Evolutionary conservation across 30 jellyfish, hydroid and myxozoan species (phyloP).

Genomic region (Haliclystus octoradiatus): DNA sequence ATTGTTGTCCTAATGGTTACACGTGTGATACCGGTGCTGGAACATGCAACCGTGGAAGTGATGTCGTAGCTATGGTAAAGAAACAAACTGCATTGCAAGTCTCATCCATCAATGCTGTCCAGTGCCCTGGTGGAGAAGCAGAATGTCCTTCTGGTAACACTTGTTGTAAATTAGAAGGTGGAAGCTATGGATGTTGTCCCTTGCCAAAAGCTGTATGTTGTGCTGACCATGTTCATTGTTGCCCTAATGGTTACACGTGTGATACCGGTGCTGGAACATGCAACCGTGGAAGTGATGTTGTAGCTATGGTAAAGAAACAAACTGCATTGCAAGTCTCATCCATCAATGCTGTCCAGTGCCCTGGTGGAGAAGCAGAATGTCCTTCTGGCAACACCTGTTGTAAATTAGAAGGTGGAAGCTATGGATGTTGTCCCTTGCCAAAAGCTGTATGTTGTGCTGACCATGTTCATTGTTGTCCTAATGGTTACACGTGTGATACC

Average conservation of each 20-base stretch:
- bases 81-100: background rate
- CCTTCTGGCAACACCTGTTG: no score
- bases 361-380: background rate
- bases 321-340: background rate
- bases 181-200: conserved; percentile 51
- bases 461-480: conserved; percentile 20
- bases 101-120: background rate
- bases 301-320: conserved; percentile 1
- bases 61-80: background rate
- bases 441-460: conserved; percentile 29
- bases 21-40: conserved; percentile 16
- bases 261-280: conserved; percentile 17
- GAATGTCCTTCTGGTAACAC: conserved; percentile 30
- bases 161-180: conserved; percentile 31
- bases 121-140: conserved; percentile 26
- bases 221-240: conserved; percentile 37
- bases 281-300: background rate
- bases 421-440: background rate
- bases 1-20: conserved; percentile 36
- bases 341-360: background rate
- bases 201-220: conserved; percentile 34
- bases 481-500: no score
- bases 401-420: background rate
- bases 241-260: conserved; percentile 41
- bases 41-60: conserved; percentile 4